phyloP scores from a whole-genome alignment of 2,113 vertebrate species.

The Indicator maculatus region DNA sequence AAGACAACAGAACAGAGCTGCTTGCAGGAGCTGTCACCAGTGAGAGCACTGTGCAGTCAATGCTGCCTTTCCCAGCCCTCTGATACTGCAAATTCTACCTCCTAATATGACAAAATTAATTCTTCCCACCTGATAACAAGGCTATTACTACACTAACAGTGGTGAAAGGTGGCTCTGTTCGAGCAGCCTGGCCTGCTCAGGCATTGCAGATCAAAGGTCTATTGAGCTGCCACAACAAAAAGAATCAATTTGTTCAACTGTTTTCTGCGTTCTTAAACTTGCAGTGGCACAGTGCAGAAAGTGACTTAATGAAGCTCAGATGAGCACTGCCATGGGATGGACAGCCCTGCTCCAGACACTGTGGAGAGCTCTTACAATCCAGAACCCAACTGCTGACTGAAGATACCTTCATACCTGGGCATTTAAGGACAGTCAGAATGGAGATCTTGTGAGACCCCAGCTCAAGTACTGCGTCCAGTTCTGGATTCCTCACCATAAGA shows the following conservation, averaged over 20 bases:
- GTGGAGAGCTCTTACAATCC: neutral
- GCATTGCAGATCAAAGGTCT: slow-evolving; percentile 72
- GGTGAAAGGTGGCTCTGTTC: slow-evolving; percentile 34
- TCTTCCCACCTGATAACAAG: slow-evolving; percentile 56
- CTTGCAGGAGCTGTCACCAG: neutral
- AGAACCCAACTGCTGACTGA: slow-evolving; percentile 33
- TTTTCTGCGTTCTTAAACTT: slow-evolving; percentile 58
- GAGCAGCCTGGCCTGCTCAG: slow-evolving; percentile 42
- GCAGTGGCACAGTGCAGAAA: slow-evolving; percentile 18
- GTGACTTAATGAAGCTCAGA: slow-evolving; percentile 34
- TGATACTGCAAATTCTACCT: slow-evolving; percentile 21
- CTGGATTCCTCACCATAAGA: too few species aligned
- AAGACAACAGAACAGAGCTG: slow-evolving; percentile 41
- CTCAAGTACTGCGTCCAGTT: too few species aligned
- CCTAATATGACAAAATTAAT: slow-evolving; percentile 68
- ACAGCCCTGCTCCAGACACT: slow-evolving; percentile 52
- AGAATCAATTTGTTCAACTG: slow-evolving; percentile 68
- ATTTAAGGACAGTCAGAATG: neutral
- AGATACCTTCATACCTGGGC: slow-evolving; percentile 28
- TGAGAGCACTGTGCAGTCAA: slow-evolving; percentile 23
- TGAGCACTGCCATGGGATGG: slow-evolving; percentile 7
- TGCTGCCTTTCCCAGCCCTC: neutral
- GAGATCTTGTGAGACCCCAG: neutral
- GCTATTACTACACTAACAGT: slow-evolving; percentile 34
- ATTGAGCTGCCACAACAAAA: slow-evolving; percentile 70